Conservation (phyloP, 2,797 vertebrate species). For the Syngnathus acus region DNA sequence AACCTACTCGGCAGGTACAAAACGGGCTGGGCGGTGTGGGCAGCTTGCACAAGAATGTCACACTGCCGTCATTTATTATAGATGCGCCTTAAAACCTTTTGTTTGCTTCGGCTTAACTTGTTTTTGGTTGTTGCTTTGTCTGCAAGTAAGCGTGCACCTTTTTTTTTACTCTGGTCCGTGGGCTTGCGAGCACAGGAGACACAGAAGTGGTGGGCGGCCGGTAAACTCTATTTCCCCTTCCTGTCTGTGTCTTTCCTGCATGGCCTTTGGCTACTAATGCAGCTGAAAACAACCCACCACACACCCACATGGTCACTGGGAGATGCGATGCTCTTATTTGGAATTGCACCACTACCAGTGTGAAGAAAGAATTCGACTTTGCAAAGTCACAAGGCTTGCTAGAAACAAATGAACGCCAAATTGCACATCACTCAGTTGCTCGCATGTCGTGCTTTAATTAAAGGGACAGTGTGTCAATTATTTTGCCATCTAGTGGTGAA, state of each 20-base stretch:
- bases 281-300: constrained; percentile 66
- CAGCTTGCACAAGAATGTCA: neutral
- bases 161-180: constrained; percentile 34
- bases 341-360: constrained; percentile 3
- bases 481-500: too few species aligned
- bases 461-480: too few species aligned
- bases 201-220: constrained; percentile 74
- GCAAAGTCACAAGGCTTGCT: neutral
- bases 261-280: constrained; percentile 74
- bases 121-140: constrained; percentile 36
- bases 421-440: too few species aligned
- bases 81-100: neutral
- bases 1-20: neutral
- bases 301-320: constrained; percentile 68
- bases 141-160: constrained; percentile 32
- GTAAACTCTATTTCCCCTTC: constrained; percentile 76
- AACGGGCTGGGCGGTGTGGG: neutral
- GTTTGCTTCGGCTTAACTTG: constrained; percentile 39
- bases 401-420: too few species aligned
- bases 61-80: neutral
- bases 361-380: neutral
- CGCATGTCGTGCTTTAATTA: too few species aligned
- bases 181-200: constrained; percentile 63
- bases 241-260: constrained; percentile 64
- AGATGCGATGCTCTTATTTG: constrained; percentile 39